A percentile compares a stretch with the other conserved stretches of the same genome.
These are phyloP conservation scores for Anolis carolinensis DNA, from an alignment of 2,113 vertebrate genomes.

Conservation along the genomic window DNA sequence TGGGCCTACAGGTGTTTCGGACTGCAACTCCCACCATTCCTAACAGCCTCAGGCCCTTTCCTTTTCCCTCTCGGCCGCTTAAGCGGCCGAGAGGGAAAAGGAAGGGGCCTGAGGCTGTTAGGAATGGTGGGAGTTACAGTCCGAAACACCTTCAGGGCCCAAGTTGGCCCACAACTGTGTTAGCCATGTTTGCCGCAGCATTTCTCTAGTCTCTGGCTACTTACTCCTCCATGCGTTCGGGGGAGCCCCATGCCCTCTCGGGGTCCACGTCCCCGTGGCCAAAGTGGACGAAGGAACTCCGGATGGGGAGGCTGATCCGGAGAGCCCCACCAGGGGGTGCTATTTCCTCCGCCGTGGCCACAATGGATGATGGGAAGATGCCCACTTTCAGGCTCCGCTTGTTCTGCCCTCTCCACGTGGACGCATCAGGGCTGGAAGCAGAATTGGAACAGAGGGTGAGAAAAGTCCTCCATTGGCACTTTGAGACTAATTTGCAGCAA, in stretches of 20 bases:
- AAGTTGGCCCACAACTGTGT: no score
- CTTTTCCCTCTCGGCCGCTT: no score
- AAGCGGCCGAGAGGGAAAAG: no score
- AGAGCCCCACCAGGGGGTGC: background rate
- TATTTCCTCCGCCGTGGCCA: constrained; percentile 9
- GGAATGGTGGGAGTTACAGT: no score
- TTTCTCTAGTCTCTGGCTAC: constrained; percentile 51
- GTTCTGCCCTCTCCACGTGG: constrained; percentile 89
- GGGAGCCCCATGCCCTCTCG: constrained; percentile 67
- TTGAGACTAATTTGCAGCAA: no score
- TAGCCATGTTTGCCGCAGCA: no score
- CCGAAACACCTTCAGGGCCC: no score
- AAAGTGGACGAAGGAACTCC: constrained; percentile 72
- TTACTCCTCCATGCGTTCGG: constrained; percentile 73
- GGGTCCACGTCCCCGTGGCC: constrained; percentile 72
- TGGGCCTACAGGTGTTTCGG: no score
- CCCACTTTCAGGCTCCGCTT: constrained; percentile 79
- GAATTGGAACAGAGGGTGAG: background rate
- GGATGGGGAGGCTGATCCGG: constrained; percentile 74
- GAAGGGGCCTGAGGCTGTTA: no score
- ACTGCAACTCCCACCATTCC: no score
- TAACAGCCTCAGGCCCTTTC: no score
- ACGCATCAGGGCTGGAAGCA: constrained; percentile 73
- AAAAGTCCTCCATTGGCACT: background rate
- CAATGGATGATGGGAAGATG: constrained; percentile 78